Evolutionary conservation across 2,113 vertebrate species (phyloP).

Genomic region (Colistium nudipinnis): DNA sequence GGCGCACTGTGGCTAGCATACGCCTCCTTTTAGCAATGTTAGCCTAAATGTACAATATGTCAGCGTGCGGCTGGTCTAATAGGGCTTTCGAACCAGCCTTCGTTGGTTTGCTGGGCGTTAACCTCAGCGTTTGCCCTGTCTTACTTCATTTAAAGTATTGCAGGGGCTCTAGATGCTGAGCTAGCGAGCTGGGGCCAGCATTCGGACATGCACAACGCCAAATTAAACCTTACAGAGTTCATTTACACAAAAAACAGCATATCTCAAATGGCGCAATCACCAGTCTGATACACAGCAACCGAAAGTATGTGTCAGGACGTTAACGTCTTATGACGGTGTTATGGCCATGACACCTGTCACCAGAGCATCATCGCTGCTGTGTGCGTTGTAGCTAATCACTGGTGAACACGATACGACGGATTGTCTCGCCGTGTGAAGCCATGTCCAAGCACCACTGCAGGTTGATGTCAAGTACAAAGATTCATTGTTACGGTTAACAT

Average conservation of each 20-base stretch:
- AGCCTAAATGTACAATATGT: conserved; percentile 30
- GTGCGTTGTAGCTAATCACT: conserved; percentile 9
- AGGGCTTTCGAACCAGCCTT: not conserved
- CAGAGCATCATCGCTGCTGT: conserved; percentile 26
- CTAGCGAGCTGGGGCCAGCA: conserved; percentile 15
- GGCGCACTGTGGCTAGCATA: conserved; percentile 33
- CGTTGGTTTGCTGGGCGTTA: not conserved
- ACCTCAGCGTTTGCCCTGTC: not conserved
- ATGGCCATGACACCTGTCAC: conserved; percentile 47
- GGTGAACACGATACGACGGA: not conserved
- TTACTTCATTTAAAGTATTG: not conserved
- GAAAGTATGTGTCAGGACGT: not conserved
- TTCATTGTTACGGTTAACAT: not conserved
- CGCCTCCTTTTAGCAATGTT: conserved; percentile 29
- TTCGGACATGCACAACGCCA: conserved; percentile 1
- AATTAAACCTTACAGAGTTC: too few relatives aligned
- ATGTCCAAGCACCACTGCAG: not conserved
- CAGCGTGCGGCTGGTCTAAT: not conserved
- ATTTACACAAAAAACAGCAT: conserved; percentile 1
- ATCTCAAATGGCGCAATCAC: not conserved
- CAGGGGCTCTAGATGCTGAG: not conserved
- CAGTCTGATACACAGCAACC: not conserved
- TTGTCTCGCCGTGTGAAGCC: not conserved
- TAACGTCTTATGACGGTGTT: not conserved
- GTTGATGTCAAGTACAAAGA: not conserved